Evolutionary conservation across 2,113 vertebrate genomes (phyloP), one percentile per base, ranked within the genome.

Genomic region (Cebidichthys violaceus): DNA sequence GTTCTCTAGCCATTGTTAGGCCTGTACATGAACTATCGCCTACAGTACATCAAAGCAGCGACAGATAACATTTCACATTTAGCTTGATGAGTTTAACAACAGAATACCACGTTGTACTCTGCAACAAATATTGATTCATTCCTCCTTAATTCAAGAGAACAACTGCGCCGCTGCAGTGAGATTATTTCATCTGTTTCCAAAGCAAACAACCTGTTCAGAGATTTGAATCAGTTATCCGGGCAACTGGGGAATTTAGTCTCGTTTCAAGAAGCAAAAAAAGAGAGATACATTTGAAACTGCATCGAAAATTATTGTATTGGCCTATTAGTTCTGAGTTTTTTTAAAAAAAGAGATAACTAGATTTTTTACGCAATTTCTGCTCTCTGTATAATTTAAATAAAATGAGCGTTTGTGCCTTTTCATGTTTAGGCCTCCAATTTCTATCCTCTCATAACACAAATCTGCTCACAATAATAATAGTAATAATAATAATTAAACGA

Each of bases 21-120:
- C 83, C 83, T 41, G n/a, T 0, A 20, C 67, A 52, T n/a, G n/a
- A 75, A 54, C 69, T 67, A 27, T 17, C 18, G 27, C 47, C 59
- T 35, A 27, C 29, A 27, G 27, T 1, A n/a, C 8, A 60, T 13
- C 66, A 69, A 69, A 47, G 76, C 61, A 14, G 55, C 57, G 22
- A n/a, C 59, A 45, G 59, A 75, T 55, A 18, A 35, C 39, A 43
- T 20, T 27, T 54, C 43, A 35, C 54, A 41, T 62, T 10, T 11
- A 45, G 11, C 0, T 41, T 14, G 31, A n/a, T 9, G 37, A 37
- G 20, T 27, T 35, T 1, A 31, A 50, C 43, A 29, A 70, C 37
- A 39, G 31, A 55, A 64, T 4, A 4, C 10, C 47, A 20, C 7
- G 11, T 14, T 70, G 37, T 24, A 13, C 29, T 3, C 18, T 45